Conservation (phyloP, 2,113 vertebrate species). For the Trichechus manatus region DNA sequence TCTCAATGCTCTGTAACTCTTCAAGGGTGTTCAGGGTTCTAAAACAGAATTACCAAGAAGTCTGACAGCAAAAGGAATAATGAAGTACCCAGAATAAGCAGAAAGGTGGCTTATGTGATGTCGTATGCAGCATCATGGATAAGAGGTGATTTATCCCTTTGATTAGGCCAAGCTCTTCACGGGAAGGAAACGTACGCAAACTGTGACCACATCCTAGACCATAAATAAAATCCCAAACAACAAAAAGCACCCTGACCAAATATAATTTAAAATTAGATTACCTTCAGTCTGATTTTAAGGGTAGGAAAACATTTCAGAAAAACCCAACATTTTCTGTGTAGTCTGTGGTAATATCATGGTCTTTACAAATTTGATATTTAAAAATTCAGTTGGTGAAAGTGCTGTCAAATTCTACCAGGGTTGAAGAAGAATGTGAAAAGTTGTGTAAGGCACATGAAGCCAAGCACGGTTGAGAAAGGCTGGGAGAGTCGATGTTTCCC, state of each 20-base stretch:
- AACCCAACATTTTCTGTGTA: background rate
- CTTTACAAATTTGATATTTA: conserved; percentile 43
- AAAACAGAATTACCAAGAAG: conserved; percentile 53
- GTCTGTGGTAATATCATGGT: background rate
- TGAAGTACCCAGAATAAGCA: conserved; percentile 59
- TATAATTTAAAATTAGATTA: conserved; percentile 57
- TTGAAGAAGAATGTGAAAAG: background rate
- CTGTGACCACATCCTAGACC: background rate
- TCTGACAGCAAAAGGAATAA: conserved; percentile 62
- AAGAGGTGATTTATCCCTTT: conserved; percentile 63
- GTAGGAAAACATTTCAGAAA: conserved; percentile 8
- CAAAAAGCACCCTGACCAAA: conserved; percentile 37
- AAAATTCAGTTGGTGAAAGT: background rate
- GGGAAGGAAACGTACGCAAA: conserved; percentile 37
- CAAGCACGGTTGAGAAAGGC: background rate
- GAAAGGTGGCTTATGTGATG: conserved; percentile 50
- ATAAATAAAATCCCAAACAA: conserved; percentile 47
- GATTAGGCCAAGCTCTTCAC: conserved; percentile 36
- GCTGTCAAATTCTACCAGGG: background rate
- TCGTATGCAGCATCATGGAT: background rate
- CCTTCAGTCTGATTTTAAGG: conserved; percentile 33
- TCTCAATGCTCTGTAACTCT: conserved; percentile 28
- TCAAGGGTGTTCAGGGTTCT: conserved; percentile 51
- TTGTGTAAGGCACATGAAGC: background rate
- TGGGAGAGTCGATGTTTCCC: background rate